Percentiles rank a stretch among this genome's conserved stretches.
phyloP scores from a whole-genome alignment of 2,888 invertebrate genomes.

The Phasia obesa region DNA sequence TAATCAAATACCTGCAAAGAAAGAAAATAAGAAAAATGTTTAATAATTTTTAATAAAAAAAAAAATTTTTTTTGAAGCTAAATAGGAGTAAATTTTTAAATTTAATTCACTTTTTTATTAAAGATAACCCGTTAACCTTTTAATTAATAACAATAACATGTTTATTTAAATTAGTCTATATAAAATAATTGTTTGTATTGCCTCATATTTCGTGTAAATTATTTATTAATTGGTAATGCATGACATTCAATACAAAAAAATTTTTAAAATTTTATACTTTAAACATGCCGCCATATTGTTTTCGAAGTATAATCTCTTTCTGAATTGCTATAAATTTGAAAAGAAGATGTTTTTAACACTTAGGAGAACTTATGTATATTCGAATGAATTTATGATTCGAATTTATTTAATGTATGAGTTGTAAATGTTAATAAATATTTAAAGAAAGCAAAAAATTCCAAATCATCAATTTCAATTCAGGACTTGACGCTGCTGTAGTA shows the following conservation, averaged over 20 bases:
- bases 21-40: constrained; percentile 15
- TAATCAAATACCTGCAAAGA: constrained; percentile 53
- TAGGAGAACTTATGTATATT: no score
- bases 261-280: not conserved
- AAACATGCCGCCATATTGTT: not conserved
- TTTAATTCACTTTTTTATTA: no score
- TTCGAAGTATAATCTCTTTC: not conserved
- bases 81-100: not conserved
- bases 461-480: no score
- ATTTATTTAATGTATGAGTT: no score
- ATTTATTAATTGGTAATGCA: constrained; percentile 20
- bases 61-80: not conserved
- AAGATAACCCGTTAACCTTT: constrained; percentile 34
- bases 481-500: no score
- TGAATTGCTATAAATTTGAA: constrained; percentile 6
- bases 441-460: no score
- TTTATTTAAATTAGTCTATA: not conserved
- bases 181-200: not conserved
- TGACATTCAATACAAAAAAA: constrained; percentile 8
- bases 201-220: constrained; percentile 13
- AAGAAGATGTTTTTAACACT: no score
- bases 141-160: constrained; percentile 30
- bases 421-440: no score
- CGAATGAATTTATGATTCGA: no score
- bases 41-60: constrained; percentile 10